These are phyloP conservation scores for Geopemphigus sp. DNA, from an alignment of 1,140 invertebrate genomes.

Conservation along the genomic window DNA sequence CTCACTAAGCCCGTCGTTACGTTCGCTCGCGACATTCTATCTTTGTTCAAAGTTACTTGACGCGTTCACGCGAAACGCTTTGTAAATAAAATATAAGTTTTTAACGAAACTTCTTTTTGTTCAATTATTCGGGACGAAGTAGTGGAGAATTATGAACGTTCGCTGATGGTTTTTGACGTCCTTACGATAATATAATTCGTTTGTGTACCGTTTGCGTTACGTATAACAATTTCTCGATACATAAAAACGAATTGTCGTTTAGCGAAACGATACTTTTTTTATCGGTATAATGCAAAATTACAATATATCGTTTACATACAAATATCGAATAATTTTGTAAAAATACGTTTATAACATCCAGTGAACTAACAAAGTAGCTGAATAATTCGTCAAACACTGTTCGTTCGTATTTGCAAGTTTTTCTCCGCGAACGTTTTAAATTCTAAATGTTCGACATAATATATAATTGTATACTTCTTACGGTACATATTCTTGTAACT, in stretches of 20 bases:
- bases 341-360: no score
- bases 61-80: neutral
- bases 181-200: neutral
- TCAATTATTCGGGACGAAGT: slow-evolving; percentile 21
- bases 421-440: no score
- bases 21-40: neutral
- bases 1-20: no score
- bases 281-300: no score
- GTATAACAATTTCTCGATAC: neutral
- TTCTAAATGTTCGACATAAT: no score
- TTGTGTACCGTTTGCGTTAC: neutral
- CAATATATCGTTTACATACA: no score
- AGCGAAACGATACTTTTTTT: neutral
- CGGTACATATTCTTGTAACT: no score
- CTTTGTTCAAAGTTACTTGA: neutral
- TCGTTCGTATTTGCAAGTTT: no score
- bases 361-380: no score
- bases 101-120: slow-evolving; percentile 19
- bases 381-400: no score
- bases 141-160: slow-evolving; percentile 1
- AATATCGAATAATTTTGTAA: no score
- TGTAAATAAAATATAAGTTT: neutral
- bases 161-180: neutral
- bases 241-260: neutral
- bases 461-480: no score